Evolutionary conservation across 2,113 vertebrate species (phyloP), one percentile per base, ranked within the genome.

Genomic region (Chaetura pelagica): DNA sequence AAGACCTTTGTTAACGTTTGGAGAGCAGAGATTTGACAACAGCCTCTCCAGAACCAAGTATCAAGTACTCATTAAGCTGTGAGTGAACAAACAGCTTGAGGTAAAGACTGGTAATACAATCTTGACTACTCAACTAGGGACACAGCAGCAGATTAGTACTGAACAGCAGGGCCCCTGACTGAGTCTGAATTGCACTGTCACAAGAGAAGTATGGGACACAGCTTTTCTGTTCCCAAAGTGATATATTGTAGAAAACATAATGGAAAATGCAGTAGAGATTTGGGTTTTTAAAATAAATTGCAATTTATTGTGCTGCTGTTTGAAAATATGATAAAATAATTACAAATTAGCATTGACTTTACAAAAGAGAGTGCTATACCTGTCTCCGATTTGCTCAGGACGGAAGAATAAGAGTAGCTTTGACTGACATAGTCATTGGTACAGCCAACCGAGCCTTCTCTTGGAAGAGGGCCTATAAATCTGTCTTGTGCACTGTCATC

Each of bases 311-410:
- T 76, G 40, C 23, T 73, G 46, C 67, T 62, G 24, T 38, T 79
- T 88, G 42, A 52, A 77, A 86, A 77, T 9, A 72, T 4, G 4
- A 52, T 80, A 42, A 58, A 73, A 59, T 22, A 81, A 72, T 46
- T 29, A 64, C 7, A 54, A 74, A 44, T 12, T 12, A 80, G 16
- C 32, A 72, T 12, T 68, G 59, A 11, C 27, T 90, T 89, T 29
- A 48, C 7, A 87, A 64, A 24, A 71, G 4, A 91, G 32, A 77
- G 78, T 64, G 58, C 73, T 52, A 84, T 98, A 99, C 99, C 99
- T 48, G 99, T 99, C 87, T 99, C 99, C 23, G 99, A 99, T 94
- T 99, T 99, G 98, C 97, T 99, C 96, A 99, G 97, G 89, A 99
- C 99, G 80, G 99, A 99, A 42, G 99, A 99, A 78, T 99, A 99